Evolutionary conservation across 2,797 vertebrate species (phyloP).

Genomic region (Buceros bicornis): DNA sequence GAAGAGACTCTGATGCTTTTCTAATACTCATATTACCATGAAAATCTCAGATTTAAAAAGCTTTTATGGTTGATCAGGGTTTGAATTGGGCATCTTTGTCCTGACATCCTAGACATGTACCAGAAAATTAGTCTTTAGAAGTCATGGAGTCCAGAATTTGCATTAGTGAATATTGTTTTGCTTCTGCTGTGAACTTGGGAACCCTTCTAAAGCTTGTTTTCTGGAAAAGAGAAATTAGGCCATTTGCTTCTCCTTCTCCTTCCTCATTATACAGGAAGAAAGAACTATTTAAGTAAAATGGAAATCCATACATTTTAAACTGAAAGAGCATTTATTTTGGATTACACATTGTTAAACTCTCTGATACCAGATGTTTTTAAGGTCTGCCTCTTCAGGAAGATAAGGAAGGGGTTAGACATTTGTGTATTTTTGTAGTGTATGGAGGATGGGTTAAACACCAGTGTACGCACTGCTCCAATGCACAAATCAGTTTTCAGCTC

Average conservation of each 20-base stretch:
- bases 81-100: background rate
- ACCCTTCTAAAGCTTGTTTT: background rate
- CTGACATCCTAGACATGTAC: background rate
- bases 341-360: background rate
- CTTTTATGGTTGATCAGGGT: background rate
- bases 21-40: background rate
- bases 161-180: background rate
- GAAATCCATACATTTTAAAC: background rate
- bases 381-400: background rate
- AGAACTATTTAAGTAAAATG: background rate
- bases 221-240: background rate
- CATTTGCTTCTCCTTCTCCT: background rate
- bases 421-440: background rate
- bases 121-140: background rate
- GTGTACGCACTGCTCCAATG: background rate
- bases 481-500: background rate
- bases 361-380: background rate
- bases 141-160: background rate
- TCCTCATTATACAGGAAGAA: background rate
- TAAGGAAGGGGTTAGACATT: background rate
- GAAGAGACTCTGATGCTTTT: background rate
- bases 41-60: background rate
- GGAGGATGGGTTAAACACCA: background rate
- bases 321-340: background rate
- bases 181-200: background rate